Evolutionary conservation across 2,113 vertebrate genomes (phyloP), one percentile per base, ranked within the genome.

Genomic region (Mobula hypostoma): DNA sequence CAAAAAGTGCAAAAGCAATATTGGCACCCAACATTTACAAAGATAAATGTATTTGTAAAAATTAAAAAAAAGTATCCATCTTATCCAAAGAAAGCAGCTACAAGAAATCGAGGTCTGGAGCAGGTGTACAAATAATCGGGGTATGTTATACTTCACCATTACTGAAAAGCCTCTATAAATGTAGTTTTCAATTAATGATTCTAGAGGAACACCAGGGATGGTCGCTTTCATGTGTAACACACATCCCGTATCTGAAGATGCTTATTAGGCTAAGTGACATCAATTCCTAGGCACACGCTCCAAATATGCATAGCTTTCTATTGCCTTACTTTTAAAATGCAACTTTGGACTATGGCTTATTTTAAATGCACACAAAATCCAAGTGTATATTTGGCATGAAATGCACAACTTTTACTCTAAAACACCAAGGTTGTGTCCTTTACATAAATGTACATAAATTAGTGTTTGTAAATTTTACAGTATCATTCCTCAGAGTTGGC

Each of bases 351-450:
- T 40, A 93, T 19, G 68, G 27, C 68, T 76, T 93, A 93, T 29
- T 93, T 93, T 74, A 32, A 74, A 93, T 93, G 68, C 68, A 74
- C 91, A 48, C 19, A 61, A 93, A 93, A 93, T 5, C 36, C 40
- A 56, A 19, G 68, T 93, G 56, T 74, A 36, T 48, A 32, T 93
- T 92, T 92, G 90, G 90, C 36, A 93, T 93, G 72, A 93, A 74
- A 74, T 90, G 70, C 40, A 72, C 70, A 93, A 74, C 70, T 56
- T 74, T 93, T 93, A 27, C 74, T 93, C 91, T 56, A 70, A 56
- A 32, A 24, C 32, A 66, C 56, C 83, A 87, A 87, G 29, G 27
- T 12, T 66, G 58, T 14, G 82, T 61, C 24, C 74, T 87, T 85
- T 61, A 87, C 83, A 87, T 61, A 87, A 61, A 87, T 61, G 83